Percentiles rank a stretch among this genome's conserved stretches.
These are phyloP conservation scores for Sebastes paucispinis DNA, from an alignment of 2,797 vertebrate genomes.

Conservation along the genomic window DNA sequence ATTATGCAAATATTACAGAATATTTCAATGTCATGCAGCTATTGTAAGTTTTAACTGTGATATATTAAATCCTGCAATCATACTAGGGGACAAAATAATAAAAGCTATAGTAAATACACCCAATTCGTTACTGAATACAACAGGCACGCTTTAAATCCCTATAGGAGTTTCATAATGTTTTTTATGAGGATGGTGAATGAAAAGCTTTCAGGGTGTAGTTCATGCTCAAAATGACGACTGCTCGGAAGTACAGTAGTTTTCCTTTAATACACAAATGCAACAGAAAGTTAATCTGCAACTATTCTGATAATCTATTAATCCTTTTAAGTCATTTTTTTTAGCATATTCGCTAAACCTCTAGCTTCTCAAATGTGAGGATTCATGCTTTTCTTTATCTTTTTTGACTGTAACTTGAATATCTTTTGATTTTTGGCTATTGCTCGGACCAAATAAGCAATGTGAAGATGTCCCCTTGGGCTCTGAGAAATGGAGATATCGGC, in stretches of 20 bases:
- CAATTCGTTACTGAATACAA: background rate
- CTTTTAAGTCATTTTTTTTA: background rate
- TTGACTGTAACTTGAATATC: background rate
- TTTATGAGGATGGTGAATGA: constrained; percentile 13
- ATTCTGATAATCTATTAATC: background rate
- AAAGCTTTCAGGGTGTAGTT: constrained; percentile 26
- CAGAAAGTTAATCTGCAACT: background rate
- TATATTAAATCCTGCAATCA: background rate
- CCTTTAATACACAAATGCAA: background rate
- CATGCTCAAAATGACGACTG: background rate
- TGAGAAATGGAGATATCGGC: background rate
- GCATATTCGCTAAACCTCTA: background rate
- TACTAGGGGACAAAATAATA: too few species aligned
- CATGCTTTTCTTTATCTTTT: background rate
- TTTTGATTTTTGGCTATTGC: background rate
- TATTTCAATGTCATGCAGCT: background rate
- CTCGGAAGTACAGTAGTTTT: background rate
- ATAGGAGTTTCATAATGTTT: background rate
- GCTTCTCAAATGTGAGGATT: background rate
- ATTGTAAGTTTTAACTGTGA: too few species aligned
- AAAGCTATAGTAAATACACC: background rate
- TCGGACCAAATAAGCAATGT: background rate
- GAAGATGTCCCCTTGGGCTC: background rate
- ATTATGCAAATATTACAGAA: background rate
- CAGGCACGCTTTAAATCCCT: background rate